Percentiles rank a stretch among this genome's conserved stretches.
These are phyloP conservation scores for Hippopotamus amphibius DNA, from an alignment of 2,113 vertebrate genomes.

Conservation along the genomic window DNA sequence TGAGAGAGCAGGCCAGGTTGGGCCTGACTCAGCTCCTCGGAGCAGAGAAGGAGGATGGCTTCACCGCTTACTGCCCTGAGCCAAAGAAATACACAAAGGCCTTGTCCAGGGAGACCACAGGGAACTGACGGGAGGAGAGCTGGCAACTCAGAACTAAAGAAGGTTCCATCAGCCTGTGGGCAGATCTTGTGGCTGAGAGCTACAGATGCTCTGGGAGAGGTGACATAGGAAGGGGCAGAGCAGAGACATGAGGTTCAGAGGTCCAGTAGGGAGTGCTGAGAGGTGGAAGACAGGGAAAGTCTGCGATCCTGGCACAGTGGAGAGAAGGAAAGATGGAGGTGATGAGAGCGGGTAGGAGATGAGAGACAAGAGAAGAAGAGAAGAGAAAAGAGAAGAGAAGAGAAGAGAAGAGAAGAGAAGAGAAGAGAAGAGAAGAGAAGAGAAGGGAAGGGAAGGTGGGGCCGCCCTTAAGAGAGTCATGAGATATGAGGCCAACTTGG, in stretches of 20 bases:
- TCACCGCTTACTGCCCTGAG: not conserved
- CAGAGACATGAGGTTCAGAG: not conserved
- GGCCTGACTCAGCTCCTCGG: too few relatives aligned
- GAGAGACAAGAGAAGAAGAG: not conserved
- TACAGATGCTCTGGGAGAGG: not conserved
- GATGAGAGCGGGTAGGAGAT: too few relatives aligned
- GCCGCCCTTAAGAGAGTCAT: too few relatives aligned
- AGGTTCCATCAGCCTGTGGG: not conserved
- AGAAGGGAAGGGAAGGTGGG: not conserved
- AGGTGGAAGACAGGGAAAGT: not conserved
- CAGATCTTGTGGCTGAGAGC: not conserved
- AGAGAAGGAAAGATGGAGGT: not conserved
- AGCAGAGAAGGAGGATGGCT: not conserved
- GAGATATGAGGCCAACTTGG: not conserved
- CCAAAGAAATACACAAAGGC: not conserved
- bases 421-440: not conserved
- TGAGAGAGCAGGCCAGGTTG: not conserved
- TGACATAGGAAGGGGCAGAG: not conserved
- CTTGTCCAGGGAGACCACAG: not conserved
- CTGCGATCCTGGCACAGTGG: not conserved
- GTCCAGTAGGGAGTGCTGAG: not conserved
- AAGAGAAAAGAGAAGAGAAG: not conserved
- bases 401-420: not conserved
- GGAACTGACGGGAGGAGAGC: too few relatives aligned
- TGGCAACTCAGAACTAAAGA: not conserved